Evolutionary conservation across 2,888 invertebrate genomes (phyloP).

Genomic region (Machimus rusticus): DNA sequence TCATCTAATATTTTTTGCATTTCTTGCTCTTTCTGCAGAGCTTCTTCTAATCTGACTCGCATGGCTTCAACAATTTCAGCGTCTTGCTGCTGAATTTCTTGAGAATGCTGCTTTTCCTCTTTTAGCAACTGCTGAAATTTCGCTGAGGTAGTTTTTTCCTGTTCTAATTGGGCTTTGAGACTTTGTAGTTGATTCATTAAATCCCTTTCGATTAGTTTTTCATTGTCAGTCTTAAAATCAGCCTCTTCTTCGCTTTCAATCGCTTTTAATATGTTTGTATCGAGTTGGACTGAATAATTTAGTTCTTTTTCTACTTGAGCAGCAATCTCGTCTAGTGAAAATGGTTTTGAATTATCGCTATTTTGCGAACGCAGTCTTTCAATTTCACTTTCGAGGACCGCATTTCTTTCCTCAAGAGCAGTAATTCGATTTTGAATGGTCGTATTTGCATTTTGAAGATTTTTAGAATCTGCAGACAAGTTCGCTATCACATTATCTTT

Average conservation of each 20-base stretch:
- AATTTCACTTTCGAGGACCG: conserved; percentile 63
- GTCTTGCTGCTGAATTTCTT: conserved; percentile 69
- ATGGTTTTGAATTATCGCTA: conserved; percentile 57
- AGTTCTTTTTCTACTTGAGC: conserved; percentile 68
- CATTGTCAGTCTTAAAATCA: conserved; percentile 57
- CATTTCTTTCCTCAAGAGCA: conserved; percentile 65
- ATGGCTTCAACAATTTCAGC: conserved; percentile 72
- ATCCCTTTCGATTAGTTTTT: conserved; percentile 57
- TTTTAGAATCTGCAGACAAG: conserved; percentile 68
- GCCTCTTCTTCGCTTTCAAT: conserved; percentile 65
- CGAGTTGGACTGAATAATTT: conserved; percentile 69
- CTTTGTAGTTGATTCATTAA: conserved; percentile 55
- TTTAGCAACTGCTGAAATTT: conserved; percentile 68
- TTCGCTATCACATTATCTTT: conserved; percentile 69
- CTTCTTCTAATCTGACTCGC: conserved; percentile 70
- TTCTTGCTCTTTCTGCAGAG: conserved; percentile 71
- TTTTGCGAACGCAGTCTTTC: conserved; percentile 56
- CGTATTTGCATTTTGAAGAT: conserved; percentile 65
- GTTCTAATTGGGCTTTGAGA: conserved; percentile 56
- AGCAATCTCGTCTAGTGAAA: conserved; percentile 66
- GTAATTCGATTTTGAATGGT: conserved; percentile 62
- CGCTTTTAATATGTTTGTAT: conserved; percentile 68
- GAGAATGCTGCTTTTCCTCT: conserved; percentile 68
- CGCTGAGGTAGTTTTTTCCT: conserved; percentile 66
- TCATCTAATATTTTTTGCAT: conserved; percentile 68